Percentiles rank a stretch among this genome's conserved stretches.
Evolutionary conservation across 2,113 vertebrate species (phyloP).

Genomic region (Amblyornis subalaris): DNA sequence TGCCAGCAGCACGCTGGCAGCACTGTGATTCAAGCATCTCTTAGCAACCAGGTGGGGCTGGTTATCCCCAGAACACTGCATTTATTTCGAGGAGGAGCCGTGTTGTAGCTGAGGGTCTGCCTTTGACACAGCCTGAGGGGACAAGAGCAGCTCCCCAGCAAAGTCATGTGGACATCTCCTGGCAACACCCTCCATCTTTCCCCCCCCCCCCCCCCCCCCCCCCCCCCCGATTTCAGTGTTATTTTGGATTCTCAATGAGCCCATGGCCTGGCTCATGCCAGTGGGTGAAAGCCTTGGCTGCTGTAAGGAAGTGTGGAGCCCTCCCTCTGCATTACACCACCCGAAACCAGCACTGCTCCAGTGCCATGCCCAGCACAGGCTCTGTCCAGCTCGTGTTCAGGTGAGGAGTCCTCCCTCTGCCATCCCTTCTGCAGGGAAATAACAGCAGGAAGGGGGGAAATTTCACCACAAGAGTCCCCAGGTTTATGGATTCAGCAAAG

Average conservation of each 20-base stretch:
- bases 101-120: background rate
- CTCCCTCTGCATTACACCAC: background rate
- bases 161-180: background rate
- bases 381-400: accelerated
- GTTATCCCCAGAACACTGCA: background rate
- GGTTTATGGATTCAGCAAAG: background rate
- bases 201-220: no score
- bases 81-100: background rate
- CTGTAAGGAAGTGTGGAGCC: background rate
- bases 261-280: background rate
- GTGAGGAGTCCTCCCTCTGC: background rate
- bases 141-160: background rate
- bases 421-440: background rate
- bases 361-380: accelerated
- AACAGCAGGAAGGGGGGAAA: background rate
- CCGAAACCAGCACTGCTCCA: background rate
- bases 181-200: background rate
- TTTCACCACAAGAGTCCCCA: background rate
- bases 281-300: background rate
- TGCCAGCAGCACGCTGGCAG: background rate
- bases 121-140: background rate
- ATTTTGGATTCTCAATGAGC: background rate
- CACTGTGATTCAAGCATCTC: background rate
- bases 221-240: background rate
- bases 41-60: background rate